A percentile compares a stretch with the other conserved stretches of the same genome.
phyloP scores from a whole-genome alignment of 2,888 invertebrate species.

The Hyles lineata region DNA sequence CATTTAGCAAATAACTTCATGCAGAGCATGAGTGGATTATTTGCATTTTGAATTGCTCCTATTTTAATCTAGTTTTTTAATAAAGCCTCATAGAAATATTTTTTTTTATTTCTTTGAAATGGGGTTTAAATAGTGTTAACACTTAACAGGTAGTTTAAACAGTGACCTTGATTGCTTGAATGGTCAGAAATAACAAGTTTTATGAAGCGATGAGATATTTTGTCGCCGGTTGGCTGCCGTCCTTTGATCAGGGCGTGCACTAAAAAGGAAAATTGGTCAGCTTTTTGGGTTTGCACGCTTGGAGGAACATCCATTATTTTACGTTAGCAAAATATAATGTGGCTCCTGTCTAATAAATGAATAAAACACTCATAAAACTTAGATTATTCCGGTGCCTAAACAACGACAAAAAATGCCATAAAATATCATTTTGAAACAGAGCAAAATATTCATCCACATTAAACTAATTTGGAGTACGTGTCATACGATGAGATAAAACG shows the following conservation, averaged over 20 bases:
- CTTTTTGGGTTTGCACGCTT: constrained; percentile 61
- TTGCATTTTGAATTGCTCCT: constrained; percentile 42
- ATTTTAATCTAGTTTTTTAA: not conserved
- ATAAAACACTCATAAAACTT: not conserved
- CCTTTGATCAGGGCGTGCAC: constrained; percentile 76
- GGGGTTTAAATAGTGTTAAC: not conserved
- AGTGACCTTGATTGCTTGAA: constrained; percentile 28
- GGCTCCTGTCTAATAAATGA: not conserved
- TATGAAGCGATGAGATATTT: constrained; percentile 64
- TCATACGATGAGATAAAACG: no score
- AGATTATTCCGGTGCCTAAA: not conserved
- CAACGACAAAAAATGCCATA: no score
- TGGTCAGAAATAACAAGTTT: constrained; percentile 63
- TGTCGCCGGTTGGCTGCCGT: constrained; percentile 59
- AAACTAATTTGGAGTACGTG: no score
- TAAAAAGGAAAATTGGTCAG: constrained; percentile 76
- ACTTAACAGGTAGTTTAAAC: constrained; percentile 6
- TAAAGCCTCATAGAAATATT: not conserved
- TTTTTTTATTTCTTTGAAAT: not conserved
- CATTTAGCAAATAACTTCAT: constrained; percentile 51
- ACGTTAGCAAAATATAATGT: constrained; percentile 30
- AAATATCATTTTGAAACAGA: no score
- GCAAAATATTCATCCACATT: no score
- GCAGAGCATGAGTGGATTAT: constrained; percentile 49
- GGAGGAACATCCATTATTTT: constrained; percentile 50